Percentiles rank a stretch among this genome's conserved stretches.
Evolutionary conservation across 2,113 vertebrate genomes (phyloP).

Genomic region (Morone chrysops): DNA sequence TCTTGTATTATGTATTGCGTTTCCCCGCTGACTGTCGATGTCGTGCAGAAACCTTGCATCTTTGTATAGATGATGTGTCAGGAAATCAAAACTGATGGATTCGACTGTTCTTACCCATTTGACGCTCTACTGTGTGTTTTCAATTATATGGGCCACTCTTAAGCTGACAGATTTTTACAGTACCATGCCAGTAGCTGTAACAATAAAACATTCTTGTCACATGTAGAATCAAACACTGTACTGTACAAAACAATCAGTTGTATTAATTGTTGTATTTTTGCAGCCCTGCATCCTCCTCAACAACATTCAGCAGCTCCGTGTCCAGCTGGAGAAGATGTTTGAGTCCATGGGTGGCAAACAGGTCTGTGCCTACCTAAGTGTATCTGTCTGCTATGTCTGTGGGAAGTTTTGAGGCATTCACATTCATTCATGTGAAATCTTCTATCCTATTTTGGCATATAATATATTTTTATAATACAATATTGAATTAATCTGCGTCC

Average conservation of each 20-base stretch:
- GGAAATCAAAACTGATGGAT: conserved; percentile 51
- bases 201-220: background rate
- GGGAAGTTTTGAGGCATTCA: conserved; percentile 19
- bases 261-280: conserved; percentile 33
- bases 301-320: conserved; percentile 96
- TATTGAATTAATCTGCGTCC: background rate
- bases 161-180: conserved; percentile 5
- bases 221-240: background rate
- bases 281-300: conserved; percentile 98
- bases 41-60: conserved; percentile 18
- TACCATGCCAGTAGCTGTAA: background rate
- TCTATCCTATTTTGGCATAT: background rate
- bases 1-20: conserved; percentile 45
- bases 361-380: conserved; percentile 78
- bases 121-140: conserved; percentile 28
- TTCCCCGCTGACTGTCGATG: conserved; percentile 49
- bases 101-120: conserved; percentile 22
- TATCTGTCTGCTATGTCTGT: conserved; percentile 8
- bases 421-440: conserved; percentile 23
- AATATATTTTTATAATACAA: conserved; percentile 4
- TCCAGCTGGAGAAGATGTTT: conserved; percentile 99
- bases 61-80: conserved; percentile 58
- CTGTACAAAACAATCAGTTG: background rate
- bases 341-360: conserved; percentile 99
- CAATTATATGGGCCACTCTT: background rate